A percentile compares a stretch with the other conserved stretches of the same genome.
These are phyloP conservation scores for Cantharis rustica DNA, from an alignment of 2,888 invertebrate genomes.

Conservation along the genomic window DNA sequence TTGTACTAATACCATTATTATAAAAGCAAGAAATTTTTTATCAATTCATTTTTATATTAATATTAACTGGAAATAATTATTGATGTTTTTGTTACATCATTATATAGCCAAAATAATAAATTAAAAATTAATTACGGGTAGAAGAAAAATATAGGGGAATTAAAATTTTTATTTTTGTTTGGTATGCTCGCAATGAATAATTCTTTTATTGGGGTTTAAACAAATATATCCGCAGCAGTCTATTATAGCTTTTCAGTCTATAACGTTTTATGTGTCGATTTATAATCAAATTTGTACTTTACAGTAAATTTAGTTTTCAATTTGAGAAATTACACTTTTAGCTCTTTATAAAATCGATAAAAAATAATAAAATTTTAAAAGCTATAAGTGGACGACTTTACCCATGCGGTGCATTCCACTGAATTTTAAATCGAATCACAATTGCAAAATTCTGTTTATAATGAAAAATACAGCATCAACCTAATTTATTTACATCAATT, in stretches of 20 bases:
- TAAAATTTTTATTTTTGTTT: neutral
- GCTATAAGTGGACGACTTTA: neutral
- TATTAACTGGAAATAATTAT: neutral
- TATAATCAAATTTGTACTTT: neutral
- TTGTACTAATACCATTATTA: no score
- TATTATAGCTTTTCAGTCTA: neutral
- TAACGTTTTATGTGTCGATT: neutral
- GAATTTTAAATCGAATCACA: neutral
- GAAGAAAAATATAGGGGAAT: neutral
- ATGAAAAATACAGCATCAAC: no score
- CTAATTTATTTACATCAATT: neutral
- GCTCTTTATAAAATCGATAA: neutral
- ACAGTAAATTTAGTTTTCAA: neutral
- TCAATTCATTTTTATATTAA: neutral
- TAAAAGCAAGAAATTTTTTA: no score
- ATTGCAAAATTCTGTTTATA: neutral
- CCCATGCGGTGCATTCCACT: neutral
- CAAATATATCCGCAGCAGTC: neutral
- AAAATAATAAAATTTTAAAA: neutral
- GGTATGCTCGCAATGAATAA: neutral
- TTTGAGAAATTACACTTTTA: neutral
- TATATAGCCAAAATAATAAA: neutral
- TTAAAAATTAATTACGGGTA: neutral
- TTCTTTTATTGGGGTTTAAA: neutral
- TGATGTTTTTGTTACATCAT: no score